Percentiles rank a stretch among this genome's conserved stretches.
phyloP scores from a whole-genome alignment of 2,888 invertebrate genomes.

The Gandaritis pyraliata region DNA sequence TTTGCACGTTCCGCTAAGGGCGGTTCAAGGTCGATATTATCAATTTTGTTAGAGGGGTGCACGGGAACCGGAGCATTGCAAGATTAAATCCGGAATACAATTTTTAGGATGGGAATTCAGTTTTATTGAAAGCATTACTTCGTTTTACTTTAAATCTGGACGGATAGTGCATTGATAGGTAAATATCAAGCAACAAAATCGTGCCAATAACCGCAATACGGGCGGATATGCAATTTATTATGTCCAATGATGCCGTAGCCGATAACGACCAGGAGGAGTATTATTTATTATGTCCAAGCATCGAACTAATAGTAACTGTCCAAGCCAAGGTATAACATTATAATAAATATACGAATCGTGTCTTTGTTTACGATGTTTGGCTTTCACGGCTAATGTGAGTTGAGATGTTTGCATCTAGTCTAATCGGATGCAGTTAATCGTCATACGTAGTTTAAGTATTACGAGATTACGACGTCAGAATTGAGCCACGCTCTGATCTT shows the following conservation, averaged over 20 bases:
- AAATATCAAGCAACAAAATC: neutral
- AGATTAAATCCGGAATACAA: constrained; percentile 21
- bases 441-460: neutral
- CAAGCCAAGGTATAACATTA: neutral
- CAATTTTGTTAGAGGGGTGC: constrained; percentile 60
- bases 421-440: neutral
- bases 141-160: neutral
- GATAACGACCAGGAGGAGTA: too few species aligned
- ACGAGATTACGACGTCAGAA: neutral
- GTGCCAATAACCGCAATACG: constrained; percentile 1
- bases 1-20: constrained; percentile 61
- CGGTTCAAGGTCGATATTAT: constrained; percentile 73
- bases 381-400: neutral
- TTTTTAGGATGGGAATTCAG: constrained; percentile 16
- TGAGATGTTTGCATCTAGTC: neutral
- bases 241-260: too few species aligned
- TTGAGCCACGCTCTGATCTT: neutral
- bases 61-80: constrained; percentile 38
- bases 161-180: too few species aligned
- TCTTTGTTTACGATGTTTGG: neutral
- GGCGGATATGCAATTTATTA: neutral
- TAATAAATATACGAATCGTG: neutral
- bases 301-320: too few species aligned
- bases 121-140: neutral
- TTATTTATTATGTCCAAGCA: too few species aligned